Percentiles rank a stretch among this genome's conserved stretches.
These are phyloP conservation scores for Bubo blakistoni DNA, from an alignment of 2,113 vertebrate genomes.

Conservation along the genomic window DNA sequence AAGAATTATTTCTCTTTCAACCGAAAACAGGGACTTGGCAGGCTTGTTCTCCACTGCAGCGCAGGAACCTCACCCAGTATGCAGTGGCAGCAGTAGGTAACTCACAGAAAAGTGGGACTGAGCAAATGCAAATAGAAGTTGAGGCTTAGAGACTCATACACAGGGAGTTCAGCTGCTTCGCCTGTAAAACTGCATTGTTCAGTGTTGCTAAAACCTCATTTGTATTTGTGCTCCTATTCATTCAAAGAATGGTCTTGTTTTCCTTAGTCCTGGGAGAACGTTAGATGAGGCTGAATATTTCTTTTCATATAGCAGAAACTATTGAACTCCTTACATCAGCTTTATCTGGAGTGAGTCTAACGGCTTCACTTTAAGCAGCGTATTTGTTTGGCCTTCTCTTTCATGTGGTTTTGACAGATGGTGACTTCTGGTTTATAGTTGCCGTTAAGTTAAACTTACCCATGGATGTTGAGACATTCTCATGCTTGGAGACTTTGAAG, in stretches of 20 bases:
- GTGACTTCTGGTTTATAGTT: not conserved
- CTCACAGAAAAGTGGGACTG: not conserved
- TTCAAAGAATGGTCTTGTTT: not conserved
- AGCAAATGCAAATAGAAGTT: not conserved
- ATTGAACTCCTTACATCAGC: not conserved
- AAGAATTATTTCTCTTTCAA: conserved; percentile 81
- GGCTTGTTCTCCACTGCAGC: conserved; percentile 78
- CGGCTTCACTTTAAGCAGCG: not conserved
- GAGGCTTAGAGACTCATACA: not conserved
- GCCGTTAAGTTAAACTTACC: not conserved
- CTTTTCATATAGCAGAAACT: not conserved
- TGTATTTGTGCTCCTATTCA: not conserved
- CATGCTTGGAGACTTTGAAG: not conserved
- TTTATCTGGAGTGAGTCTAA: not conserved
- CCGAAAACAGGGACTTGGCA: conserved; percentile 83
- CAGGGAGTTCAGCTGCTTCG: not conserved
- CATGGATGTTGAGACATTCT: not conserved
- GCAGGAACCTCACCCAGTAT: conserved; percentile 86
- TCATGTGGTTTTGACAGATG: not conserved
- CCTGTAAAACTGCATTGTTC: not conserved
- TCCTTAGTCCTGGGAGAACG: not conserved
- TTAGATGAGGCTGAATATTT: not conserved
- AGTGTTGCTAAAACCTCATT: not conserved
- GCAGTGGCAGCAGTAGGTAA: conserved; percentile 89
- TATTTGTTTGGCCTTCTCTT: not conserved